A percentile compares a stretch with the other conserved stretches of the same genome.
phyloP scores from a whole-genome alignment of 2,113 vertebrate genomes.

The Motacilla tschutschensis region DNA sequence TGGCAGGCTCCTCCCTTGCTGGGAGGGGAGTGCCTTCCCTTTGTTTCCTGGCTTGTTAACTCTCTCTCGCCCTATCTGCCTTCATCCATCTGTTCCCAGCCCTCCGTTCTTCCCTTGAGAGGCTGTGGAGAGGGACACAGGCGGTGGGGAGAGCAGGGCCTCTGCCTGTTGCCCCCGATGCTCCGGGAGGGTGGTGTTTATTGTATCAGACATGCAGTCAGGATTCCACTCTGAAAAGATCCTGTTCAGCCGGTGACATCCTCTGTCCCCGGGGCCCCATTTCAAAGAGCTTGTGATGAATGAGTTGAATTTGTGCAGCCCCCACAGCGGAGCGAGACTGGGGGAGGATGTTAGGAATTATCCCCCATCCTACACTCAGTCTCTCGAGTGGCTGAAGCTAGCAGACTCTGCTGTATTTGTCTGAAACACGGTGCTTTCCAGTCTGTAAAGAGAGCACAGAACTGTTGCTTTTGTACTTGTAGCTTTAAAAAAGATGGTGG shows the following conservation, averaged over 20 bases:
- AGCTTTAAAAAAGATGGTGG: slow-evolving; percentile 32
- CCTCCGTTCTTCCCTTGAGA: not conserved
- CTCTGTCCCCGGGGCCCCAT: not conserved
- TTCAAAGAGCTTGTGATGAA: slow-evolving; percentile 48
- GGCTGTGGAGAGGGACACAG: not conserved
- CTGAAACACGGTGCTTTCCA: not conserved
- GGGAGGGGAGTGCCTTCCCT: slow-evolving; percentile 56
- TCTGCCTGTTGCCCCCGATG: not conserved
- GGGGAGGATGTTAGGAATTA: slow-evolving; percentile 58
- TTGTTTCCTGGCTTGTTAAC: slow-evolving; percentile 71
- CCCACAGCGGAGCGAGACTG: slow-evolving; percentile 39
- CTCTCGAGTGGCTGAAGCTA: slow-evolving; percentile 39
- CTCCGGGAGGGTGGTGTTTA: not conserved
- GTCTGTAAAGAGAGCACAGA: not conserved
- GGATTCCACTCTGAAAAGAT: slow-evolving; percentile 1
- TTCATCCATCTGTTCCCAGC: slow-evolving; percentile 59
- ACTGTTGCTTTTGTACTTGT: slow-evolving; percentile 36
- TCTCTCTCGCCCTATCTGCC: slow-evolving; percentile 59
- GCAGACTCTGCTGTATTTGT: slow-evolving; percentile 12
- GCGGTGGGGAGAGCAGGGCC: not conserved
- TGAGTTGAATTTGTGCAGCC: slow-evolving; percentile 48
- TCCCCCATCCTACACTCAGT: slow-evolving; percentile 38
- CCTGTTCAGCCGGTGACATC: slow-evolving; percentile 45
- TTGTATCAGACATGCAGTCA: not conserved
- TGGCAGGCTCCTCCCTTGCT: slow-evolving; percentile 59